Conservation (phyloP, 2,888 invertebrate genomes). For the Caenorhabditis sp. region DNA sequence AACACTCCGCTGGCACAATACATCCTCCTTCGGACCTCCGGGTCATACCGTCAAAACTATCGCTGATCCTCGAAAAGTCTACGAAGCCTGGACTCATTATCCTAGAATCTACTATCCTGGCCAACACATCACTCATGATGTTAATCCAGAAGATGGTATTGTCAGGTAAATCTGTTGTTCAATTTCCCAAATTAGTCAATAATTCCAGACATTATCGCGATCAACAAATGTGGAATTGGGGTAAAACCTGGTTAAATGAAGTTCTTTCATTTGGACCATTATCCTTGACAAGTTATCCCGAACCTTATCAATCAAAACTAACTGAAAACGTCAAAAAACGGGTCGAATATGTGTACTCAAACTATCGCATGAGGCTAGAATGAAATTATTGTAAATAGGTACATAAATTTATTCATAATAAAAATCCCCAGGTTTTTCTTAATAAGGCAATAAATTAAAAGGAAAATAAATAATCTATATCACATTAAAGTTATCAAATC, state of each 20-base stretch:
- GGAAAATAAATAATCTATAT: not conserved
- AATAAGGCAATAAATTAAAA: not conserved
- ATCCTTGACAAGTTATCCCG: slow-evolving; percentile 18
- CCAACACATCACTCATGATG: not conserved
- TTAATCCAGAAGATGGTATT: slow-evolving; percentile 24
- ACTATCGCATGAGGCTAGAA: not conserved
- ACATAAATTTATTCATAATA: not conserved
- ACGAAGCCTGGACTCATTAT: not conserved
- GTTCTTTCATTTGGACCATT: slow-evolving; percentile 16
- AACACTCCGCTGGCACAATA: slow-evolving; percentile 35
- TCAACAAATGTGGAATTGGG: slow-evolving; percentile 22
- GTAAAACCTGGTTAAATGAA: slow-evolving; percentile 14
- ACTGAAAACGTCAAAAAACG: slow-evolving; percentile 18
- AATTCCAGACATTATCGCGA: slow-evolving; percentile 32
- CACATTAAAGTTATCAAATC: slow-evolving; percentile 6
- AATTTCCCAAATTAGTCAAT: no score
- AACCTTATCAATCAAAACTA: slow-evolving; percentile 7
- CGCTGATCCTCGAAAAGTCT: slow-evolving; percentile 26
- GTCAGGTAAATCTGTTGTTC: slow-evolving; percentile 16
- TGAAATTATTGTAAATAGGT: not conserved
- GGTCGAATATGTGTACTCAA: slow-evolving; percentile 14
- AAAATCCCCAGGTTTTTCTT: not conserved
- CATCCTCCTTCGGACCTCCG: slow-evolving; percentile 20
- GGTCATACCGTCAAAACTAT: slow-evolving; percentile 38
- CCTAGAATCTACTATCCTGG: not conserved